Evolutionary conservation across 1,140 invertebrate species (phyloP).

Genomic region (Prorops nasuta): DNA sequence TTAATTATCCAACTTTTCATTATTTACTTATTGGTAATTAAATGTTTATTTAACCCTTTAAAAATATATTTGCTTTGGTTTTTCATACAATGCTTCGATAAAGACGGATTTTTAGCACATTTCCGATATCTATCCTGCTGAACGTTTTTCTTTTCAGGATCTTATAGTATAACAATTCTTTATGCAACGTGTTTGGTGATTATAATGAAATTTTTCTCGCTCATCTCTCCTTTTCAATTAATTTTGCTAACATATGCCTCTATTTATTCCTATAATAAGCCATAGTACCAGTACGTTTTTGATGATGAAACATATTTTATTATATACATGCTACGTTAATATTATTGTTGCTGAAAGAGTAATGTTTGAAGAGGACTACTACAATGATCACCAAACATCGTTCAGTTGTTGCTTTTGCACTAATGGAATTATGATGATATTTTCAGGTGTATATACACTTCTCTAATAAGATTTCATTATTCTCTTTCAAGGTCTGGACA

Average conservation of each 20-base stretch:
- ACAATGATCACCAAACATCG: constrained; percentile 53
- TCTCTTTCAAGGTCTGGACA: constrained; percentile 59
- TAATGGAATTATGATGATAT: constrained; percentile 36
- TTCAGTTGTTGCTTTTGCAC: constrained; percentile 53
- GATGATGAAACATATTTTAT: constrained; percentile 3
- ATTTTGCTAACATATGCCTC: neutral
- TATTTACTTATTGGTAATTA: neutral
- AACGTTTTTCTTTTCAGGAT: constrained; percentile 42
- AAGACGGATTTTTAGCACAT: constrained; percentile 44
- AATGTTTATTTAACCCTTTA: too few species aligned
- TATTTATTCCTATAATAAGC: neutral
- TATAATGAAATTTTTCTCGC: constrained; percentile 14
- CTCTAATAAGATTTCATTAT: neutral
- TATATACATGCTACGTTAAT: too few species aligned
- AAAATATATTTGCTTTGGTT: constrained; percentile 2
- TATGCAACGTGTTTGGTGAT: constrained; percentile 53
- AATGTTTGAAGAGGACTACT: too few species aligned
- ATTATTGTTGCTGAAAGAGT: too few species aligned
- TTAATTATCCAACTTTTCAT: too few species aligned
- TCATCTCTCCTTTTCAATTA: neutral
- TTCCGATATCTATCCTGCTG: constrained; percentile 12
- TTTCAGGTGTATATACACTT: neutral
- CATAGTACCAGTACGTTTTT: constrained; percentile 51
- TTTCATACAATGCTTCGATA: constrained; percentile 31
- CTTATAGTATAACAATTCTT: constrained; percentile 31